Conservation (phyloP, 2,113 vertebrate genomes). For the Sinocyclocheilus maitianheensis region DNA sequence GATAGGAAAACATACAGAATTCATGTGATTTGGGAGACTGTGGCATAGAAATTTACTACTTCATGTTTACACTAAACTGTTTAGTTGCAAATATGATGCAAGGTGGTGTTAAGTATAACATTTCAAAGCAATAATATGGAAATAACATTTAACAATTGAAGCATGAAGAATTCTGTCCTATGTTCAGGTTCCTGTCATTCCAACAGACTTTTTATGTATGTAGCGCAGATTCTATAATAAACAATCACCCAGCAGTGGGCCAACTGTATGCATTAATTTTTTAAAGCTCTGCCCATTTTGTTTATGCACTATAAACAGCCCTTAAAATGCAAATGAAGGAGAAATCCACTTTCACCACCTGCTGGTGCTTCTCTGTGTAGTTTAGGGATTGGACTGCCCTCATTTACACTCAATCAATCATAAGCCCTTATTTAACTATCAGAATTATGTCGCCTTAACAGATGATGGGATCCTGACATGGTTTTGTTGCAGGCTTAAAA, state of each 20-base stretch:
- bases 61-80: neutral
- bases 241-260: slow-evolving; percentile 15
- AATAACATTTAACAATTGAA: neutral
- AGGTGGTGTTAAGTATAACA: neutral
- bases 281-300: slow-evolving; percentile 23
- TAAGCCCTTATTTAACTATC: neutral
- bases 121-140: neutral
- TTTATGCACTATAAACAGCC: slow-evolving; percentile 27
- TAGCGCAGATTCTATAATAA: slow-evolving; percentile 3
- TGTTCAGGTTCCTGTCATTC: slow-evolving; percentile 5
- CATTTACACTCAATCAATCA: slow-evolving; percentile 17
- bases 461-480: slow-evolving; percentile 25
- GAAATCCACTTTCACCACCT: slow-evolving; percentile 24
- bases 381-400: slow-evolving; percentile 9
- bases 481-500: slow-evolving; percentile 35
- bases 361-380: neutral
- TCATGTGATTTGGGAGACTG: neutral
- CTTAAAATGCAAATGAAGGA: slow-evolving; percentile 36
- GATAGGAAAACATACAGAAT: neutral
- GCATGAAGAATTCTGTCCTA: neutral
- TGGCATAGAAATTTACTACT: neutral
- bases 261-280: slow-evolving; percentile 15
- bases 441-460: neutral
- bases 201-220: neutral
- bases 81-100: neutral